Percentiles rank a stretch among this genome's conserved stretches.
Conservation (phyloP, 2,888 invertebrate species). For the Apodemia hepburni region DNA sequence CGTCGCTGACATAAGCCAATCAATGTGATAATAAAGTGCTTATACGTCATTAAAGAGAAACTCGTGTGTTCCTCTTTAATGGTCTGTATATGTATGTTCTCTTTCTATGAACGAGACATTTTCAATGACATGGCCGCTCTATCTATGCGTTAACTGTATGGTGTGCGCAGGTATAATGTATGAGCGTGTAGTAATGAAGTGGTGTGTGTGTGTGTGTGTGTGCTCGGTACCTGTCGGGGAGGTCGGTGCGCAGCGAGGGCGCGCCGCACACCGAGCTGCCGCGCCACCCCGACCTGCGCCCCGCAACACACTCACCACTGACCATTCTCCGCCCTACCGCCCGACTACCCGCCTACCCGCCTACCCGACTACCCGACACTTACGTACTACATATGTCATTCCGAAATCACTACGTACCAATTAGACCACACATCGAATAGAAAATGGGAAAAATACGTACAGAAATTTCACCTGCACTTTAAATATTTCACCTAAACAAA, state of each 20-base stretch:
- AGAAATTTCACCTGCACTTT: no score
- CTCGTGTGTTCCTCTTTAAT: no score
- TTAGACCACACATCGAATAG: background rate
- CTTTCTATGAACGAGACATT: no score
- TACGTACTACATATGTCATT: background rate
- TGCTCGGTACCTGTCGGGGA: conserved; percentile 61
- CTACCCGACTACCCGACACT: background rate
- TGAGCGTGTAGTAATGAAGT: background rate
- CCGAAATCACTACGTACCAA: background rate
- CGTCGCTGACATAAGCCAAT: no score
- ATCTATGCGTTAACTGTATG: no score
- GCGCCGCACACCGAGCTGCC: conserved; percentile 50
- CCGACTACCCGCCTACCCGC: conserved; percentile 14
- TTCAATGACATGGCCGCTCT: no score
- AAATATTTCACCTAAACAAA: no score
- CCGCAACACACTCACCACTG: conserved; percentile 8
- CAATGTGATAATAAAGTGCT: no score
- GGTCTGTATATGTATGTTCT: no score
- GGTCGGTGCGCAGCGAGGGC: conserved; percentile 58
- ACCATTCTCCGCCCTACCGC: conserved; percentile 18
- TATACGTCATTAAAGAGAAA: no score
- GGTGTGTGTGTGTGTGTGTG: background rate
- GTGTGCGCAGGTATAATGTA: no score
- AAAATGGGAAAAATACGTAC: no score
- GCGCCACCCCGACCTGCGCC: conserved; percentile 36